Base-by-base conservation (phyloP, 2,888 invertebrate species). In the Notocelia uddmanniana region DNA sequence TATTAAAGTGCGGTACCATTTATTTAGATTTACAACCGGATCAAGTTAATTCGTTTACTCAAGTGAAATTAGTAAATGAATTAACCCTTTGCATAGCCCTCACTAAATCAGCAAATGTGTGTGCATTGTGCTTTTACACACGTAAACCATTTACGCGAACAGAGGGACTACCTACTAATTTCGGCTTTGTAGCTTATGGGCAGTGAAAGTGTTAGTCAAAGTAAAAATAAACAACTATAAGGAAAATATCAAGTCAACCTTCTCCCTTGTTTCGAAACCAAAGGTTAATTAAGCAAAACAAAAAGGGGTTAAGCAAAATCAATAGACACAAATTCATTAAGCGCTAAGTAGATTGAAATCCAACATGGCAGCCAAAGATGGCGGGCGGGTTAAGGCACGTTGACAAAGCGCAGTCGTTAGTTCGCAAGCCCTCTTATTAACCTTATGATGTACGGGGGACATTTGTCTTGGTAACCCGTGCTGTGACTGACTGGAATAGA, bases 351-450 rank as follows among this genome's bases (percentile, higher is more conserved):
- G 93, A 93, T 93, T 93, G 92, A 90, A 91, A 92, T 89, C 89
- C 92, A 92, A 91, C 85, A 92, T 92, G 92, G 92, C 91, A 84
- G 78, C 78, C 89, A 57, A 92, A 92, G 90, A 91, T 90, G 92
- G 92, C 91, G 90, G 90, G 74, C 81, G 86, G 86, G 88, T 88
- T 92, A 89, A 92, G 90, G 89, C 93, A 89, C 89, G 91, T 89
- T 94, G 94, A 94, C 94, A 94, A 94, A 94, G 94, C 91, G 92
- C 73, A 83, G 85, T 92, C 94, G 94, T 94, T 94, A 94, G 93
- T 92, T 90, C 85, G 83, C 86, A 88, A 93, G 93, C 92, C 93
- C 93, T 92, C 93, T 94, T 94, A 94, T 94, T 94, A 94, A 94
- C 94, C 92, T 94, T 94, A 94, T 94, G 94, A 94, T 91, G 93